A percentile compares a stretch with the other conserved stretches of the same genome.
These are phyloP conservation scores for Agrochola macilenta DNA, from an alignment of 2,888 invertebrate genomes.

Conservation along the genomic window DNA sequence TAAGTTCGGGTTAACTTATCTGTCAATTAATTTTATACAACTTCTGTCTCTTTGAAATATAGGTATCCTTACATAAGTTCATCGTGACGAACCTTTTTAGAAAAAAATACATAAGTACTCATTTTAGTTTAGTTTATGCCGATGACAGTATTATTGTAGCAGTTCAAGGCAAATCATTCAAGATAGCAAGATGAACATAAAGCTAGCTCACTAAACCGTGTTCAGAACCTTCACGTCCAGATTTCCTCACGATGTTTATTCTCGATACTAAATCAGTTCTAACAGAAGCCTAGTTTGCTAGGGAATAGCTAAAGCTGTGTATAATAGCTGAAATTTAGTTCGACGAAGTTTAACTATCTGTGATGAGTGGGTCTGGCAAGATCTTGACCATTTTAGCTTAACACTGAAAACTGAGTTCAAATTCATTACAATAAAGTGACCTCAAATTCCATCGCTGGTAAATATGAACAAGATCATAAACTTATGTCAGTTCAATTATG, in stretches of 20 bases:
- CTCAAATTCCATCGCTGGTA: conserved; percentile 8
- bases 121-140: not conserved
- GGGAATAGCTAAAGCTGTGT: too few species aligned
- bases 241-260: not conserved
- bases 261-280: not conserved
- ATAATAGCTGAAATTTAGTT: not conserved
- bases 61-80: not conserved
- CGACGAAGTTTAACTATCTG: not conserved
- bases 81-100: not conserved
- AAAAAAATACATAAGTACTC: not conserved
- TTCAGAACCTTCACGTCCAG: too few species aligned
- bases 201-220: not conserved
- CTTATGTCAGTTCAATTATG: conserved; percentile 20
- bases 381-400: not conserved
- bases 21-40: not conserved
- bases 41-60: not conserved
- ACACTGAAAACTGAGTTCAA: not conserved
- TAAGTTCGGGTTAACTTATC: not conserved
- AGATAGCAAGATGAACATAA: not conserved
- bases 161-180: not conserved
- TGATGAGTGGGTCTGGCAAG: too few species aligned
- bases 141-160: not conserved
- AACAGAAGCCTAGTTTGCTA: not conserved
- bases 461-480: conserved; percentile 18
- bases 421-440: not conserved